Evolutionary conservation across 2,888 invertebrate genomes (phyloP).

Genomic region (Onchidella celtica): DNA sequence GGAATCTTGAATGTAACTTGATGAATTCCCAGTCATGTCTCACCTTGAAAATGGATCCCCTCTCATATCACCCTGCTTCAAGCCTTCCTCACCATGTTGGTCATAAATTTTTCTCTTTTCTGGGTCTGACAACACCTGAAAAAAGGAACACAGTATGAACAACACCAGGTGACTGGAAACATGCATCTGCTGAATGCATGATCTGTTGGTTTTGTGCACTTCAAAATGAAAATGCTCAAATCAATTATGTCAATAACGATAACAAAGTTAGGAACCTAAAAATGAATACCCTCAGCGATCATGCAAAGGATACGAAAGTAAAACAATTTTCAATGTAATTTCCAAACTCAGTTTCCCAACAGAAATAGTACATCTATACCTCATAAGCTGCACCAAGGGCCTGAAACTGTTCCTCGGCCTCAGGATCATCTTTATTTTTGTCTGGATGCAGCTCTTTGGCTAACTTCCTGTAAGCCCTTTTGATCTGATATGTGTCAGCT

Average conservation of each 20-base stretch:
- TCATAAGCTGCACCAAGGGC: conserved; percentile 98
- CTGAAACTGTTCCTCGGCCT: conserved; percentile 95
- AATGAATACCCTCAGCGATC: no score
- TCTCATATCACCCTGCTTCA: conserved; percentile 93
- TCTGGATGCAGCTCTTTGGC: conserved; percentile 99
- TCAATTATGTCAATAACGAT: no score
- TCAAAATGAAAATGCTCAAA: no score
- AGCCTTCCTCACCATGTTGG: conserved; percentile 97
- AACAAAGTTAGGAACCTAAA: no score
- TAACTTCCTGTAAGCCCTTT: conserved; percentile 96
- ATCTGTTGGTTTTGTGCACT: no score
- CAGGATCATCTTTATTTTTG: conserved; percentile 95
- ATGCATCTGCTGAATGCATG: no score
- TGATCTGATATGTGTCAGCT: conserved; percentile 96
- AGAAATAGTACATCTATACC: conserved; percentile 79
- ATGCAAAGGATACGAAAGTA: no score
- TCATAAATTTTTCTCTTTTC: conserved; percentile 97
- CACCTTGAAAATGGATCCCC: conserved; percentile 93
- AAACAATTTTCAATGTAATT: no score
- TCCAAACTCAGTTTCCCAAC: no score
- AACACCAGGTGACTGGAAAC: no score
- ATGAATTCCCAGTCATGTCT: no score
- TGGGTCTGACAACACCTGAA: conserved; percentile 88
- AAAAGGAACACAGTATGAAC: conserved; percentile 10
- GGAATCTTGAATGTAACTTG: no score